phyloP scores from a whole-genome alignment of 1,140 invertebrate species.

The Acromyrmex heyeri region DNA sequence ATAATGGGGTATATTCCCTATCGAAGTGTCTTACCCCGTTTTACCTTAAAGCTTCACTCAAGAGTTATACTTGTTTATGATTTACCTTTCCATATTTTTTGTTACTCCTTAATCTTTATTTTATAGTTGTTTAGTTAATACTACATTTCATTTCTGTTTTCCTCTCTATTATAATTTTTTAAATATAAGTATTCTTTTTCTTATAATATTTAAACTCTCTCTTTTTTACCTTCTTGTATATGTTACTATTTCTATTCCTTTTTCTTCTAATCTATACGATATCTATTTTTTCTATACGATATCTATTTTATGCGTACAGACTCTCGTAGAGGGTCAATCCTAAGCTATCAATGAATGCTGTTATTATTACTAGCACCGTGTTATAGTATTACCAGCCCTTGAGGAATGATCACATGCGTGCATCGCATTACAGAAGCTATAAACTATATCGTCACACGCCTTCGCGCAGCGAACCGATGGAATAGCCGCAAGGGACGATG shows the following conservation, averaged over 20 bases:
- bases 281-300: neutral
- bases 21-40: too few species aligned
- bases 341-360: neutral
- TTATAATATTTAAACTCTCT: neutral
- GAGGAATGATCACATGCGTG: constrained; percentile 44
- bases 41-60: neutral
- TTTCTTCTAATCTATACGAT: neutral
- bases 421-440: constrained; percentile 46
- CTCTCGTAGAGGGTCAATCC: neutral
- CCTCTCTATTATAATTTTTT: neutral
- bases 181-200: constrained; percentile 2
- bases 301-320: too few species aligned
- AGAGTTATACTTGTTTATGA: neutral
- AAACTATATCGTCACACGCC: constrained; percentile 62
- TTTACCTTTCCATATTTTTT: neutral
- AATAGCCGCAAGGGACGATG: constrained; percentile 66
- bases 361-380: constrained; percentile 1
- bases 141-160: neutral
- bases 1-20: too few species aligned
- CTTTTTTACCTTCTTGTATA: neutral
- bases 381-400: constrained; percentile 26
- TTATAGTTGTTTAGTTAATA: neutral
- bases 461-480: constrained; percentile 39
- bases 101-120: neutral
- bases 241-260: neutral